These are phyloP conservation scores for Hemibagrus wyckioides DNA, from an alignment of 2,113 vertebrate genomes.

Conservation along the genomic window DNA sequence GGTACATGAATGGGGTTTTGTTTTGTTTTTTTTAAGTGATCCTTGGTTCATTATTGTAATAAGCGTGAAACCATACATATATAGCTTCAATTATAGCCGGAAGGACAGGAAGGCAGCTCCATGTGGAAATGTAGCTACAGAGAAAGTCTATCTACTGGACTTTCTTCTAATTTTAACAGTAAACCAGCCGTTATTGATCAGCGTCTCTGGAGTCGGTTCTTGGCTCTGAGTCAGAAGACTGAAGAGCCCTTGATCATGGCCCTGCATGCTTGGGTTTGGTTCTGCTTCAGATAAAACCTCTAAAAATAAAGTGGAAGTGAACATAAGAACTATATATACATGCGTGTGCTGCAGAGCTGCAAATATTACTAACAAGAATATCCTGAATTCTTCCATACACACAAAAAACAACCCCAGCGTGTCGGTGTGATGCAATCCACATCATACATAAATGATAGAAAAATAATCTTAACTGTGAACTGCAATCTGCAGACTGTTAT, in stretches of 20 bases:
- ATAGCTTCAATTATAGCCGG: slow-evolving; percentile 4
- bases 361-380: background rate
- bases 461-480: too few relatives aligned
- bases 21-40: background rate
- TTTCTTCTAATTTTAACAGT: background rate
- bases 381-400: background rate
- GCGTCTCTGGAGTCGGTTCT: background rate
- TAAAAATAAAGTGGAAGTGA: background rate
- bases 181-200: background rate
- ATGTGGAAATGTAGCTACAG: slow-evolving; percentile 1
- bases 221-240: background rate
- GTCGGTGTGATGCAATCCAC: too few relatives aligned
- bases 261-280: slow-evolving; percentile 1
- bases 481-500: background rate
- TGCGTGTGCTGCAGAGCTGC: background rate
- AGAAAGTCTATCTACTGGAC: background rate
- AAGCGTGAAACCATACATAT: slow-evolving; percentile 16
- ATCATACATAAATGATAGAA: too few relatives aligned
- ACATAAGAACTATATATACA: background rate
- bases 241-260: background rate
- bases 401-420: background rate
- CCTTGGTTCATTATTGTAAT: slow-evolving; percentile 20
- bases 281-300: background rate
- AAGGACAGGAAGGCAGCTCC: slow-evolving; percentile 3
- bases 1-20: background rate